Evolutionary conservation across 2,113 vertebrate genomes (phyloP).

Genomic region (Larimichthys polyactis): DNA sequence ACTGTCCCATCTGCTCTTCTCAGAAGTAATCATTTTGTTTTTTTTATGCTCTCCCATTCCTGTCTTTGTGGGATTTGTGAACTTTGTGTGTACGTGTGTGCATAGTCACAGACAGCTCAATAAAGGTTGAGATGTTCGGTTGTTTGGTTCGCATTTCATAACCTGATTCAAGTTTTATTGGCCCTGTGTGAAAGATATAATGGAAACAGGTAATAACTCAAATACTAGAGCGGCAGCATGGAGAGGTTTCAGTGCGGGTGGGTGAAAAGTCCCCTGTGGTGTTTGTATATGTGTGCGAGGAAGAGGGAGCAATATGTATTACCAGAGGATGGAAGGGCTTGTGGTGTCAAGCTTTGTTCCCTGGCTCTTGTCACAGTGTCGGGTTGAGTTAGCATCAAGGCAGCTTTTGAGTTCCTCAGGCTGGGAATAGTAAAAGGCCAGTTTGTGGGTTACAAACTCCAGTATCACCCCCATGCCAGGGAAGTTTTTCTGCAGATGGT

Average conservation of each 20-base stretch:
- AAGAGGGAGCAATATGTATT: slow-evolving; percentile 58
- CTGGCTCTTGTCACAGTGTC: slow-evolving; percentile 69
- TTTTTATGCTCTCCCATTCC: slow-evolving; percentile 16
- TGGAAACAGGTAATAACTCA: slow-evolving; percentile 69
- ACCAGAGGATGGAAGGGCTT: slow-evolving; percentile 40
- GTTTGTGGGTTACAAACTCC: slow-evolving; percentile 59
- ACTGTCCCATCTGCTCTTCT: slow-evolving; percentile 41
- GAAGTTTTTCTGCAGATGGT: slow-evolving; percentile 25
- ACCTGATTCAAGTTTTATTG: slow-evolving; percentile 68
- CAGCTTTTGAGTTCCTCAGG: slow-evolving; percentile 48
- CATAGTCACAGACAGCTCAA: slow-evolving; percentile 51
- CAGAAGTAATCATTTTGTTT: slow-evolving; percentile 45
- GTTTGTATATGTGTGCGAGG: slow-evolving; percentile 36
- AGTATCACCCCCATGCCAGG: slow-evolving; percentile 7
- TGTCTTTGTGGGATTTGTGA: slow-evolving; percentile 20
- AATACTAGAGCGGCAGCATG: slow-evolving; percentile 20
- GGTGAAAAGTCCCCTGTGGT: slow-evolving; percentile 46
- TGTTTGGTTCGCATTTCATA: slow-evolving; percentile 44
- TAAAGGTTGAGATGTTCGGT: slow-evolving; percentile 50
- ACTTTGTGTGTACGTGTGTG: not conserved
- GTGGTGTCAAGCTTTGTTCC: slow-evolving; percentile 60
- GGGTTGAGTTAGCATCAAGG: slow-evolving; percentile 59
- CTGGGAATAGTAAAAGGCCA: slow-evolving; percentile 55
- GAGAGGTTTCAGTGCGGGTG: slow-evolving; percentile 41
- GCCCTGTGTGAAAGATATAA: slow-evolving; percentile 53